These are phyloP conservation scores for Drosophila fulvimacula DNA, from an alignment of 2,888 invertebrate genomes.

Conservation along the genomic window DNA sequence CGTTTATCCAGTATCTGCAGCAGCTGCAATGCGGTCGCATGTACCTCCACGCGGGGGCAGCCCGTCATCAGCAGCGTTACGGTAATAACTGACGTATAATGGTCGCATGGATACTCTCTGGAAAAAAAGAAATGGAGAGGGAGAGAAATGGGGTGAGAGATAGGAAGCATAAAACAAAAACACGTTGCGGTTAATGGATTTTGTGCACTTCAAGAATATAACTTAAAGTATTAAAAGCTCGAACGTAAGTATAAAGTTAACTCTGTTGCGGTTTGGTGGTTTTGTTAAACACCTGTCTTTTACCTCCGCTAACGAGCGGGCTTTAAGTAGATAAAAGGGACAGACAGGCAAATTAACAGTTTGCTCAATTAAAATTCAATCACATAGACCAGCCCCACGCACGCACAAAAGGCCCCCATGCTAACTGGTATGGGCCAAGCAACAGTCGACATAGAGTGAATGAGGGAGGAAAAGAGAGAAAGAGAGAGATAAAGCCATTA, in stretches of 20 bases:
- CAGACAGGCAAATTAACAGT: constrained; percentile 13
- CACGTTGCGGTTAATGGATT: constrained; percentile 10
- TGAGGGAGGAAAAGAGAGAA: neutral
- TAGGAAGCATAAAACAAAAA: constrained; percentile 3
- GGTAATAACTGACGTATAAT: constrained; percentile 98
- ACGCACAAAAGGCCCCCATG: neutral
- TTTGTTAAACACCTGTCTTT: neutral
- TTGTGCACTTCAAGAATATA: neutral
- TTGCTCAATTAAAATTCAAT: constrained; percentile 39
- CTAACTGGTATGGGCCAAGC: neutral
- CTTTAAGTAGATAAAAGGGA: neutral
- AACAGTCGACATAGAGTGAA: neutral
- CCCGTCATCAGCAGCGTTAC: constrained; percentile 98
- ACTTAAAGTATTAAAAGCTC: neutral
- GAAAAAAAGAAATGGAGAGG: constrained; percentile 61
- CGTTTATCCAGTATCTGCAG: constrained; percentile 96
- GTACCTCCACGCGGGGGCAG: constrained; percentile 95
- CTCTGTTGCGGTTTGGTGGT: constrained; percentile 7
- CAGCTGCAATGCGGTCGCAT: constrained; percentile 96
- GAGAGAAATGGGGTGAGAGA: neutral
- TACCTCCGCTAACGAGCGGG: neutral
- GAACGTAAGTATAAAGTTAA: constrained; percentile 5
- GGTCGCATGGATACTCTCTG: constrained; percentile 98
- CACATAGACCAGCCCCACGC: neutral
- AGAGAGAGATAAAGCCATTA: constrained; percentile 7